Conservation (phyloP, 2,797 vertebrate genomes). For the Passerculus sandwichensis region DNA sequence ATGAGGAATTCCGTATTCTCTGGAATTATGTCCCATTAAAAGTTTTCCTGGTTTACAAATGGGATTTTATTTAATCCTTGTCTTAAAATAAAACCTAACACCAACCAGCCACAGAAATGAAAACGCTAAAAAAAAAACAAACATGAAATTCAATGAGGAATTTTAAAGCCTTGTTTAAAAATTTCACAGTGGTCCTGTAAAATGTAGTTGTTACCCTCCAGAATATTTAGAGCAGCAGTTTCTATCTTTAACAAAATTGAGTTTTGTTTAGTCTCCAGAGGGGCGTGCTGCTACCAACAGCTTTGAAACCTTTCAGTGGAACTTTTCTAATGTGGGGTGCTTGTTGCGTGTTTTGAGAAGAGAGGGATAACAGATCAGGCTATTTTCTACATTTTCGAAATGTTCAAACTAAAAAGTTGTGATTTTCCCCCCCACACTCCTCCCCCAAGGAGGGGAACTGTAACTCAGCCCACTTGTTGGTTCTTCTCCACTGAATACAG, state of each 20-base stretch:
- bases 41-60: not conserved
- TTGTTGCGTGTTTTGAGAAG: not conserved
- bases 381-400: accelerated
- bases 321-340: not conserved
- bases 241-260: not conserved
- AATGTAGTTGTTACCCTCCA: not conserved
- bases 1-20: not conserved
- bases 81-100: not conserved
- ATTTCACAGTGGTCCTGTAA: not conserved
- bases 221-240: not conserved
- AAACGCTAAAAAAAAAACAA: not conserved
- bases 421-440: not conserved
- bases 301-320: not conserved
- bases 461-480: not conserved
- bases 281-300: not conserved
- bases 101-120: not conserved
- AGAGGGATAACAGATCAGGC: not conserved
- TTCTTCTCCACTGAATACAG: not conserved
- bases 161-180: not conserved
- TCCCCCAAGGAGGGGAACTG: not conserved
- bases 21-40: not conserved
- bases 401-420: not conserved
- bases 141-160: not conserved
- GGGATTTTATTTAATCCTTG: not conserved
- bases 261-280: not conserved